phyloP scores from a whole-genome alignment of 2,797 vertebrate genomes.

The Acanthopagrus latus region DNA sequence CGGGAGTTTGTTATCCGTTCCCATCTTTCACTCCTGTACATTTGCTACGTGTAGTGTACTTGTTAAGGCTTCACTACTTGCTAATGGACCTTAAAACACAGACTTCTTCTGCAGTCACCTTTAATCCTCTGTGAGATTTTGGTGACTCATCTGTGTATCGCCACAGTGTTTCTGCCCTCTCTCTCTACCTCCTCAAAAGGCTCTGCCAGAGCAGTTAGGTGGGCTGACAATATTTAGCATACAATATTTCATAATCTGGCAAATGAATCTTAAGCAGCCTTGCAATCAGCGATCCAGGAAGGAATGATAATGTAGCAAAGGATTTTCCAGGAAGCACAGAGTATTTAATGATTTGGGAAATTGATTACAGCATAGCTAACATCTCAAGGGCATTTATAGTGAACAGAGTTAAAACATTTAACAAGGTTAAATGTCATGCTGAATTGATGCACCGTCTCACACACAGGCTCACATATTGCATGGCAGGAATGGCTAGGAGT shows the following conservation, averaged over 20 bases:
- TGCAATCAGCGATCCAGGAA: slow-evolving; percentile 42
- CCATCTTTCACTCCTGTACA: background rate
- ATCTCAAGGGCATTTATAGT: slow-evolving; percentile 46
- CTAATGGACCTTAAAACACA: slow-evolving; percentile 27
- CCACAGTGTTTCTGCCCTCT: slow-evolving; percentile 51
- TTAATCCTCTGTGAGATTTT: slow-evolving; percentile 53
- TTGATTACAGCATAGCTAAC: slow-evolving; percentile 41
- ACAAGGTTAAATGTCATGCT: slow-evolving; percentile 50
- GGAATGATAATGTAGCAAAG: slow-evolving; percentile 43
- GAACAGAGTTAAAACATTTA: slow-evolving; percentile 51
- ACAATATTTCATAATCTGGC: slow-evolving; percentile 60
- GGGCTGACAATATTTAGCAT: slow-evolving; percentile 54
- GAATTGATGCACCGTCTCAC: slow-evolving; percentile 10
- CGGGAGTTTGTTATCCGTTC: background rate
- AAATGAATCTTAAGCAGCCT: slow-evolving; percentile 50
- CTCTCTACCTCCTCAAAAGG: slow-evolving; percentile 62
- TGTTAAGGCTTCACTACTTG: slow-evolving; percentile 30
- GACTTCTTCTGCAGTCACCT: slow-evolving; percentile 35
- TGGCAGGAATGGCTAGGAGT: background rate
- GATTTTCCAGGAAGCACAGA: slow-evolving; percentile 56
- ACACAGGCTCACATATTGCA: background rate
- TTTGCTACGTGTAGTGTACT: background rate
- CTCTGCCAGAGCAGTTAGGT: slow-evolving; percentile 52
- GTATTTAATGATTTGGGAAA: slow-evolving; percentile 62
- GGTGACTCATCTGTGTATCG: slow-evolving; percentile 59